phyloP scores from a whole-genome alignment of 2,888 invertebrate species.

The Euzetes globulus region DNA sequence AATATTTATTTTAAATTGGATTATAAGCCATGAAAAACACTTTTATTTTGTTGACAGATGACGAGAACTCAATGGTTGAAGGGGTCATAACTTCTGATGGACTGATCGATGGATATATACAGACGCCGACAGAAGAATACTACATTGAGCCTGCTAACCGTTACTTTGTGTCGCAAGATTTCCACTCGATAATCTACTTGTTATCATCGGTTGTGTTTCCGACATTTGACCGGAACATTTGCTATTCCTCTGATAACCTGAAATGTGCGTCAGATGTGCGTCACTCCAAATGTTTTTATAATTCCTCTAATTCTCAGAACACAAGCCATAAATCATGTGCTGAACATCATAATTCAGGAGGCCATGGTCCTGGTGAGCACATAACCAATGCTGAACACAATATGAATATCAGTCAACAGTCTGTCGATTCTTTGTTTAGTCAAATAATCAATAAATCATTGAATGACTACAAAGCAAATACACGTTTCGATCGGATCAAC shows the following conservation, averaged over 20 bases:
- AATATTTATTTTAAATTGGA: too few relatives aligned
- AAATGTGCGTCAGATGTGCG: neutral
- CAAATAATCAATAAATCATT: slow-evolving; percentile 17
- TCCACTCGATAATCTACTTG: slow-evolving; percentile 78
- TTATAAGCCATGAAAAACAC: too few relatives aligned
- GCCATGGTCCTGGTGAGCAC: neutral
- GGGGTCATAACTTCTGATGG: slow-evolving; percentile 79
- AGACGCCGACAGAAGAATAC: slow-evolving; percentile 65
- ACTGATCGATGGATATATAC: slow-evolving; percentile 79
- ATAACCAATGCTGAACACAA: neutral
- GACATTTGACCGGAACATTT: slow-evolving; percentile 46
- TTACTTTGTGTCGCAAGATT: slow-evolving; percentile 51
- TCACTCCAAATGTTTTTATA: neutral
- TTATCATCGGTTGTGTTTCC: slow-evolving; percentile 61
- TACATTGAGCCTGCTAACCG: slow-evolving; percentile 73
- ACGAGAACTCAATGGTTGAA: slow-evolving; percentile 69
- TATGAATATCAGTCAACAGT: neutral
- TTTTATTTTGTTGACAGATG: too few relatives aligned
- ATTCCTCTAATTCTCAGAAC: slow-evolving; percentile 11
- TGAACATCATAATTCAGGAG: neutral
- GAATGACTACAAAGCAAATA: neutral
- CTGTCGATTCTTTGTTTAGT: slow-evolving; percentile 11
- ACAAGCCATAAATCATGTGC: slow-evolving; percentile 21
- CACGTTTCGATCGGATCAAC: too few relatives aligned
- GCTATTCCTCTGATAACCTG: slow-evolving; percentile 46